These are phyloP conservation scores for Psettodes erumei DNA, from an alignment of 2,113 vertebrate species.

Conservation along the genomic window DNA sequence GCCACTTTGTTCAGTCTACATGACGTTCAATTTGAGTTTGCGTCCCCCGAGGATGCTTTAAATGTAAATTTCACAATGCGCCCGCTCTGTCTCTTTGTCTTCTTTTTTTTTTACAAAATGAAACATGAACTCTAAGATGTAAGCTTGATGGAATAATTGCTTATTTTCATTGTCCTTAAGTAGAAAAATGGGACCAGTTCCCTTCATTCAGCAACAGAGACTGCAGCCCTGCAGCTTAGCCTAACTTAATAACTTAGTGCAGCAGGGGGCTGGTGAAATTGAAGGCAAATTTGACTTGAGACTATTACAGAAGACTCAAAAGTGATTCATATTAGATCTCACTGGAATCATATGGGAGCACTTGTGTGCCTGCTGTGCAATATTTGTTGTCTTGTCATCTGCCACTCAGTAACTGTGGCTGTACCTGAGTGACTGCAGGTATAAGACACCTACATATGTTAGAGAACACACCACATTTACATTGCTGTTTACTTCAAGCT, in stretches of 20 bases:
- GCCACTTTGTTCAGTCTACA: slow-evolving; percentile 24
- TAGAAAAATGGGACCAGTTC: slow-evolving; percentile 35
- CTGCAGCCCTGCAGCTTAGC: slow-evolving; percentile 36
- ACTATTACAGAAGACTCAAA: slow-evolving; percentile 2
- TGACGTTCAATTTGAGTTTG: slow-evolving; percentile 32
- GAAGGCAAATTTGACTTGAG: slow-evolving; percentile 62
- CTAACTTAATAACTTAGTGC: slow-evolving; percentile 56
- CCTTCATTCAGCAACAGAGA: slow-evolving; percentile 40
- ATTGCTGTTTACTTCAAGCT: too few species aligned
- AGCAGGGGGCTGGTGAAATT: slow-evolving; percentile 38
- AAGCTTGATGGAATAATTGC: slow-evolving; percentile 51
- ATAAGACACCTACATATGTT: background rate
- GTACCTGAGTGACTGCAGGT: background rate
- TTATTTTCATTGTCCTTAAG: slow-evolving; percentile 53
- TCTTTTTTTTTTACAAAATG: slow-evolving; percentile 26
- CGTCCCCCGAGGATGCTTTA: slow-evolving; percentile 5
- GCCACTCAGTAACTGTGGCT: background rate
- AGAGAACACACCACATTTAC: too few species aligned
- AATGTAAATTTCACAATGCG: slow-evolving; percentile 19
- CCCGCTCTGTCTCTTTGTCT: slow-evolving; percentile 10
- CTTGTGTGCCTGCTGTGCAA: slow-evolving; percentile 5
- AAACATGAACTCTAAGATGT: slow-evolving; percentile 40
- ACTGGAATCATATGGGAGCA: slow-evolving; percentile 15
- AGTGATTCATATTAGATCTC: slow-evolving; percentile 50
- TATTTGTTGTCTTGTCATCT: background rate